A percentile compares a stretch with the other conserved stretches of the same genome.
Evolutionary conservation across 2,797 vertebrate species (phyloP).

Genomic region (Eremophila alpestris): DNA sequence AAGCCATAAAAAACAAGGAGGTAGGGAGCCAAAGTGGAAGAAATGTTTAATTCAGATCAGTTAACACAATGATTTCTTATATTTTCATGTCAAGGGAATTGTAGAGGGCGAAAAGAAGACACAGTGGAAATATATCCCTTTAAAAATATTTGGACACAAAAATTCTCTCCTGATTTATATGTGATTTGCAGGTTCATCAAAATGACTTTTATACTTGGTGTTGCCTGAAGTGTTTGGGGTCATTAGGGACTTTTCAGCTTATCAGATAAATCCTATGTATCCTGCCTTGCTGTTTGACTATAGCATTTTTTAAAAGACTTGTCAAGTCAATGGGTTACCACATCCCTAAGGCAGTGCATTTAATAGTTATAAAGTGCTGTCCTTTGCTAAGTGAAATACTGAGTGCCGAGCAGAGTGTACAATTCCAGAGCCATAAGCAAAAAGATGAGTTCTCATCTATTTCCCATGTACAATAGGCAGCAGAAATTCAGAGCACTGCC

Average conservation of each 20-base stretch:
- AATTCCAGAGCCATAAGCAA: constrained; percentile 46
- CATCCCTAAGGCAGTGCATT: constrained; percentile 47
- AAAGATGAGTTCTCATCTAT: constrained; percentile 54
- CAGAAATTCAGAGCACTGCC: constrained; percentile 30
- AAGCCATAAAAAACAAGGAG: neutral
- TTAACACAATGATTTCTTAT: constrained; percentile 39
- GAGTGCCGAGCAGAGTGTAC: constrained; percentile 31
- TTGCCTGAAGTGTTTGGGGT: constrained; percentile 41
- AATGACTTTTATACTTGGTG: constrained; percentile 47
- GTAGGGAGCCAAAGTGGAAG: neutral
- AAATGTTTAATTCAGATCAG: constrained; percentile 41
- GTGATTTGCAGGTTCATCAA: constrained; percentile 47
- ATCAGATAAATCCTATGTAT: constrained; percentile 45
- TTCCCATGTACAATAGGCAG: constrained; percentile 13
- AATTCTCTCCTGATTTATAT: constrained; percentile 42
- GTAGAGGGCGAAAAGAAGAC: neutral
- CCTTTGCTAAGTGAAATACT: constrained; percentile 64
- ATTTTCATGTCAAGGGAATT: constrained; percentile 37
- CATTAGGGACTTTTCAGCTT: constrained; percentile 41
- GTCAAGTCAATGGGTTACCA: constrained; percentile 65
- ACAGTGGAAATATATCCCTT: constrained; percentile 55
- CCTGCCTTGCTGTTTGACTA: constrained; percentile 50
- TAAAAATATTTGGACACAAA: constrained; percentile 49
- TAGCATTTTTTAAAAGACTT: constrained; percentile 66
- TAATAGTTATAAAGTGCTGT: constrained; percentile 72